These are phyloP conservation scores for Melanotaenia duboulayi DNA, from an alignment of 2,113 vertebrate genomes.

Conservation along the genomic window DNA sequence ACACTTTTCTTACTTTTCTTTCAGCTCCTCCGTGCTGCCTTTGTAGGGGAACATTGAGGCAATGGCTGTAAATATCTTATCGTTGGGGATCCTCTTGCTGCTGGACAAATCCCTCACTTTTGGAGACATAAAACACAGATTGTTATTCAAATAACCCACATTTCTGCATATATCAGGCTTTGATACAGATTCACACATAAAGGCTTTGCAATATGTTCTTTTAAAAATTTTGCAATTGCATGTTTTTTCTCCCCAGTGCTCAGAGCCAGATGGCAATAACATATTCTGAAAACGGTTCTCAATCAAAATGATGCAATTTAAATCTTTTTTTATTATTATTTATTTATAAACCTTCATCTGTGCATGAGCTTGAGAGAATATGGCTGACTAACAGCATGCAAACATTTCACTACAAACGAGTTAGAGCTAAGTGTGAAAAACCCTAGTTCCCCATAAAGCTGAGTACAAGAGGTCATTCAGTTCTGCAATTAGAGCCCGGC, in stretches of 20 bases:
- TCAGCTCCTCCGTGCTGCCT: conserved; percentile 94
- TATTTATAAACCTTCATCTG: not conserved
- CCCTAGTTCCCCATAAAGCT: conserved; percentile 34
- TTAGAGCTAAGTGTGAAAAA: conserved; percentile 2
- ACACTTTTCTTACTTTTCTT: conserved; percentile 90
- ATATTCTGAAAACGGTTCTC: conserved; percentile 8
- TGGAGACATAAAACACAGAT: conserved; percentile 29
- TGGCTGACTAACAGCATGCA: not conserved
- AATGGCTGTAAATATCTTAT: conserved; percentile 98
- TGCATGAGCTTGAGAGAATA: not conserved
- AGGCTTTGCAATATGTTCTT: conserved; percentile 42
- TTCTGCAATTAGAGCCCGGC: conserved; percentile 56
- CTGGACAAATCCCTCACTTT: conserved; percentile 86
- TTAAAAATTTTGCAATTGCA: conserved; percentile 16
- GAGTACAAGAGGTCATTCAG: conserved; percentile 27
- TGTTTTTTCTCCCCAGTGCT: conserved; percentile 3
- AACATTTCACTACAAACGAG: conserved; percentile 32
- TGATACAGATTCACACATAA: conserved; percentile 36
- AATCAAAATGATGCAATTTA: not conserved
- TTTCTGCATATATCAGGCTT: conserved; percentile 27
- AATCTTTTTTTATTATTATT: conserved; percentile 3
- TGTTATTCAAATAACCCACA: conserved; percentile 15
- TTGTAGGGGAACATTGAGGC: conserved; percentile 98
- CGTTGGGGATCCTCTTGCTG: conserved; percentile 90
- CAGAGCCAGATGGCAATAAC: conserved; percentile 16